These are phyloP conservation scores for Petrocephalus schoutedeni DNA, from an alignment of 2,797 vertebrate genomes.

Conservation along the genomic window DNA sequence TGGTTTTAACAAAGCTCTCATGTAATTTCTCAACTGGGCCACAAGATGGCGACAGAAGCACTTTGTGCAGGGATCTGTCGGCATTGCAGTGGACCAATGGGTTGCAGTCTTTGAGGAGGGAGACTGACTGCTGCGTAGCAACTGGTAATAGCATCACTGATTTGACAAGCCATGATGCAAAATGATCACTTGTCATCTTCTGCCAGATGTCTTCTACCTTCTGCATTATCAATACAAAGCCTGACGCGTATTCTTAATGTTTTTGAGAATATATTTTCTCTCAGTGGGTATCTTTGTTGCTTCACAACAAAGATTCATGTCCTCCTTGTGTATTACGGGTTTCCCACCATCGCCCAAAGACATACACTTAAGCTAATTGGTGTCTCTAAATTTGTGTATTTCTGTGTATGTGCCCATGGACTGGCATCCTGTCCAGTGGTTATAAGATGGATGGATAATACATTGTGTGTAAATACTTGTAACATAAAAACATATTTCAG, in stretches of 20 bases:
- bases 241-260: background rate
- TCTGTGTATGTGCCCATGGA: background rate
- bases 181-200: background rate
- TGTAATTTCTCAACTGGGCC: background rate
- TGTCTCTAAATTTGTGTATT: background rate
- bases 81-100: constrained; percentile 7
- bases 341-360: background rate
- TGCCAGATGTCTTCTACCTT: background rate
- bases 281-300: background rate
- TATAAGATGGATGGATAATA: background rate
- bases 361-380: background rate
- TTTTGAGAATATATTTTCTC: background rate
- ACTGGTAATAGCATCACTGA: background rate
- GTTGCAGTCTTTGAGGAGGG: background rate
- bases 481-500: background rate
- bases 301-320: background rate
- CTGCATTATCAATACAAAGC: background rate
- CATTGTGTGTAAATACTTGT: background rate
- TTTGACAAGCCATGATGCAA: background rate
- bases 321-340: background rate
- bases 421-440: background rate
- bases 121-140: constrained; percentile 15
- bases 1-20: background rate
- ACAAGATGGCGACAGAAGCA: constrained; percentile 7
- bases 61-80: background rate